Conservation (phyloP, 1,140 invertebrate genomes). For the Plodia interpunctella region DNA sequence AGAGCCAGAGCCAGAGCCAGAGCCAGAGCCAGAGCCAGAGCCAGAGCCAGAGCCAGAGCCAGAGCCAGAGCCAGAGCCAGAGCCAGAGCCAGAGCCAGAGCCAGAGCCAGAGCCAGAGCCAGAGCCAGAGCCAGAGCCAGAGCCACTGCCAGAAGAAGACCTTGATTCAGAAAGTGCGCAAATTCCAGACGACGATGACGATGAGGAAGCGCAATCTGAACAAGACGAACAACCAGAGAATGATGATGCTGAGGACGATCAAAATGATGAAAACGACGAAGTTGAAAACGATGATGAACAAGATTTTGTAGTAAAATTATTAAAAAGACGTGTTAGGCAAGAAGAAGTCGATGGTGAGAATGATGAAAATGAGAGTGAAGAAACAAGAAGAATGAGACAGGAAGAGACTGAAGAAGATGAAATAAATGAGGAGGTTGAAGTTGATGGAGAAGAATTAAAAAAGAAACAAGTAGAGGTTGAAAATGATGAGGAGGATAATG, state of each 20-base stretch:
- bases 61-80: conserved; percentile 36
- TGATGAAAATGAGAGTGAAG: conserved; percentile 11
- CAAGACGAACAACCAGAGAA: not conserved
- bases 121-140: conserved; percentile 30
- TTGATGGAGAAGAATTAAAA: conserved; percentile 10
- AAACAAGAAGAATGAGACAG: conserved; percentile 10
- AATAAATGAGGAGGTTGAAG: conserved; percentile 7
- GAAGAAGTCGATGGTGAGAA: not conserved
- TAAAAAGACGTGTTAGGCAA: not conserved
- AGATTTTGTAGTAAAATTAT: not conserved
- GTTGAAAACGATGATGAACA: not conserved
- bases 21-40: conserved; percentile 35
- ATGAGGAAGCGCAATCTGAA: conserved; percentile 20
- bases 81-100: conserved; percentile 34
- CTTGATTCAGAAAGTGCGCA: conserved; percentile 20
- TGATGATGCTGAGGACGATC: conserved; percentile 22
- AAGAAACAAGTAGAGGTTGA: conserved; percentile 11
- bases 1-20: conserved; percentile 32
- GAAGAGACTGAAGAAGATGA: conserved; percentile 2
- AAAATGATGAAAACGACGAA: conserved; percentile 21
- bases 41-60: conserved; percentile 36
- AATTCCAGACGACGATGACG: conserved; percentile 23
- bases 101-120: conserved; percentile 19
- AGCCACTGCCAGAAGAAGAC: conserved; percentile 22
- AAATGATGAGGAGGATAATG: conserved; percentile 20